Base-by-base conservation (phyloP, 2,113 vertebrate genomes). In the Oxyruncus cristatus region DNA sequence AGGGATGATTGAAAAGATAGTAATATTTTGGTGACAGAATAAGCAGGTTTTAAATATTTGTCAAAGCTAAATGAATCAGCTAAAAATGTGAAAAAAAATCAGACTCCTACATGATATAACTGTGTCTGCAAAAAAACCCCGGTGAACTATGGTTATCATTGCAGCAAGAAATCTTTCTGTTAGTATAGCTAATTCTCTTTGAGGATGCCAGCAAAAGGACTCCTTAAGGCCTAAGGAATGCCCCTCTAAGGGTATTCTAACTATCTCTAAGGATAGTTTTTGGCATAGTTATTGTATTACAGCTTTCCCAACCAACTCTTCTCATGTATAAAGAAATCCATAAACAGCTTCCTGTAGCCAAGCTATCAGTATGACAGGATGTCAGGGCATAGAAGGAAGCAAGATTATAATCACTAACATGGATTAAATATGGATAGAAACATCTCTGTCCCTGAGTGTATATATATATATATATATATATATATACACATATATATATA, bases 41-140 rank as follows among this genome's bases (percentile, higher is more conserved):
- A 63, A 81, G 63, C 7, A 70, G 33, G 4, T 22, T 20, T 62
- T 9, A 91, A 76, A 49, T 5, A 27, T 68, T 33, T 79, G 30
- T 63, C 41, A 76, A 37, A 28, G 30, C 33, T 27, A 83, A 93
- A 75, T 16, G 22, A 94, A 66, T 55, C 26, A 41, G 24, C 7
- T 58, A 62, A 1, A 8, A 88, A 49, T 39, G 23, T 35, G 42
- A 70, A 79, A 78, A 78, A 91, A 39, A 6, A 52, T 52, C 32
- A 26, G n/a, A 23, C 4, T 88, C 44, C 63, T 66, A 39, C 33
- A 24, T 30, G 12, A 27, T 41, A 59, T 2, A 81, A 28, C 8
- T 28, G 1, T 12, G 32, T 47, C 32, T 68, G 49, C 2, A 79
- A 65, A 78, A 75, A 82, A 72, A 71, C 26, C 0, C 0, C 1